These are phyloP conservation scores for Drosophila testacea DNA, from an alignment of 2,888 invertebrate species.

Conservation along the genomic window DNA sequence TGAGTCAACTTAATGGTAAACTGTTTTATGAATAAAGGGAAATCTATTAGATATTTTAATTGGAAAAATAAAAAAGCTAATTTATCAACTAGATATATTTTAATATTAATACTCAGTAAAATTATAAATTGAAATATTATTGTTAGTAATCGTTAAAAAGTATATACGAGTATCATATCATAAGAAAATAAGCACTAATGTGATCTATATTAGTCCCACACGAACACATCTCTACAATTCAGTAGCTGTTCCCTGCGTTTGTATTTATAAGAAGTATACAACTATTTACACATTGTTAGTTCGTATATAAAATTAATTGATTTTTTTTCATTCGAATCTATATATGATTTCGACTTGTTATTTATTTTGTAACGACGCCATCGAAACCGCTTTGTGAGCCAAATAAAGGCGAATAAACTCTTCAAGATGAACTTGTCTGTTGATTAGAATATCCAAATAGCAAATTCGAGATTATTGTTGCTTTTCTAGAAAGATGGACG, in stretches of 20 bases:
- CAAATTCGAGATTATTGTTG: not conserved
- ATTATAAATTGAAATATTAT: too few species aligned
- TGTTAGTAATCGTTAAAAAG: too few species aligned
- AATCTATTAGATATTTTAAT: not conserved
- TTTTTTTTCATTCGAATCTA: constrained; percentile 9
- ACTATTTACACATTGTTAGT: not conserved
- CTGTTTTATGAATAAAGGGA: not conserved
- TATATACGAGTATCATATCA: too few species aligned
- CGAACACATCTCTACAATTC: not conserved
- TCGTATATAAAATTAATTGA: constrained; percentile 10
- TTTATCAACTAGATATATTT: too few species aligned
- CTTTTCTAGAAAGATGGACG: not conserved
- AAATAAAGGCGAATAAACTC: constrained; percentile 72
- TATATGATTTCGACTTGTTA: constrained; percentile 26
- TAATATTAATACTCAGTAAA: too few species aligned
- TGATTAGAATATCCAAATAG: constrained; percentile 50
- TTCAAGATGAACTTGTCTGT: constrained; percentile 72
- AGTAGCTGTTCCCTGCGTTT: not conserved
- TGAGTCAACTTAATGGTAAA: not conserved
- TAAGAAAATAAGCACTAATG: too few species aligned
- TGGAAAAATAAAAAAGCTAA: not conserved
- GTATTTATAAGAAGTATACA: not conserved
- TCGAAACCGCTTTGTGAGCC: constrained; percentile 60
- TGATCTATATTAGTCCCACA: not conserved
- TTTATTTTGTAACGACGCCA: constrained; percentile 61